Conservation (phyloP, 2,888 invertebrate species). For the Nomada ferruginata region DNA sequence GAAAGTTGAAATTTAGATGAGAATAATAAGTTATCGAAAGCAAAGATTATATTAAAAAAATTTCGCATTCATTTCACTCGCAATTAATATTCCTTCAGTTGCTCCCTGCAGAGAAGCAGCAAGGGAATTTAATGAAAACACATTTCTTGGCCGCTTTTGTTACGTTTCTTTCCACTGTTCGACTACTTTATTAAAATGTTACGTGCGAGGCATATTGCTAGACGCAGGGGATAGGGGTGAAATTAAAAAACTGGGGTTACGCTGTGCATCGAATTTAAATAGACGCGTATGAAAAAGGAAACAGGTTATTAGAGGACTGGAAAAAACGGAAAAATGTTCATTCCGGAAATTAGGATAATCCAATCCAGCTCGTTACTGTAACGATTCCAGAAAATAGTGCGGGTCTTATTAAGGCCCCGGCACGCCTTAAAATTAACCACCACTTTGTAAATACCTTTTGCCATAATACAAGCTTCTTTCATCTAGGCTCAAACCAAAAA, state of each 20-base stretch:
- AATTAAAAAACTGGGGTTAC: slow-evolving; percentile 17
- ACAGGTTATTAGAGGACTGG: slow-evolving; percentile 12
- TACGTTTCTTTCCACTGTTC: background rate
- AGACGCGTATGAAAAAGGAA: slow-evolving; percentile 17
- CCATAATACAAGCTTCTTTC: background rate
- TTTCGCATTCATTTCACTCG: background rate
- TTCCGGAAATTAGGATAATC: slow-evolving; percentile 34
- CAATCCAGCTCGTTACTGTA: slow-evolving; percentile 14
- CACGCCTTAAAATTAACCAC: slow-evolving; percentile 21
- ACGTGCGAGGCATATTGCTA: slow-evolving; percentile 17
- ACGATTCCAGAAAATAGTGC: slow-evolving; percentile 5
- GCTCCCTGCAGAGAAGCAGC: too few species aligned
- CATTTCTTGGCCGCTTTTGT: background rate
- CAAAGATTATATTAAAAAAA: too few species aligned
- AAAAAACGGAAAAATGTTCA: background rate
- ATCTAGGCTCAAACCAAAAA: background rate
- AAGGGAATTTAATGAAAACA: slow-evolving; percentile 8
- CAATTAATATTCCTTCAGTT: background rate
- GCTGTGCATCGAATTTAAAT: slow-evolving; percentile 6
- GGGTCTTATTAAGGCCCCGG: slow-evolving; percentile 4
- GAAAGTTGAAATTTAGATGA: too few species aligned
- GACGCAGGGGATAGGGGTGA: background rate
- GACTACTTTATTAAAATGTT: slow-evolving; percentile 9
- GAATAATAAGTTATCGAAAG: too few species aligned
- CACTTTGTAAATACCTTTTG: slow-evolving; percentile 8